Evolutionary conservation across 1,140 invertebrate genomes (phyloP).

Genomic region (Euwallacea similis): DNA sequence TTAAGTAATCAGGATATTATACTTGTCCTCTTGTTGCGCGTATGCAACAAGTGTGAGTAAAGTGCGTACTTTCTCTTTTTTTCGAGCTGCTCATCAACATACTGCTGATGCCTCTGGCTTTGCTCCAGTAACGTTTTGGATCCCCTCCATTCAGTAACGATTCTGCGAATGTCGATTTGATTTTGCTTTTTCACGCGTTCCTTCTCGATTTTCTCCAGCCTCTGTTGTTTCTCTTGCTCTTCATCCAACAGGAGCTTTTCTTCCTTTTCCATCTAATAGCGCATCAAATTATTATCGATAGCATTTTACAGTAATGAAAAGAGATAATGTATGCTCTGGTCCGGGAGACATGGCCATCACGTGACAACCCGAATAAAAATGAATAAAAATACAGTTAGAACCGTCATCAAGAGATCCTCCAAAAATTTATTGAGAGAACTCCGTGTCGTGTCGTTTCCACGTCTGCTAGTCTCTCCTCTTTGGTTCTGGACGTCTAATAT

Average conservation of each 20-base stretch:
- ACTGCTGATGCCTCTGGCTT: slow-evolving; percentile 14
- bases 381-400: too few relatives aligned
- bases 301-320: too few relatives aligned
- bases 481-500: too few relatives aligned
- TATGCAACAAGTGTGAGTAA: neutral
- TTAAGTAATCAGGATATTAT: neutral
- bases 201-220: slow-evolving; percentile 12
- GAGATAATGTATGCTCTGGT: neutral
- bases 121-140: slow-evolving; percentile 23
- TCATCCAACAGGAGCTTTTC: slow-evolving; percentile 35
- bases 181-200: slow-evolving; percentile 22
- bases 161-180: slow-evolving; percentile 22
- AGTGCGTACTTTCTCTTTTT: slow-evolving; percentile 22
- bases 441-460: too few relatives aligned
- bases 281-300: neutral
- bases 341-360: neutral
- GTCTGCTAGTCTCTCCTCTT: too few relatives aligned
- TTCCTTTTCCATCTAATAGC: slow-evolving; percentile 37
- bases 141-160: slow-evolving; percentile 28
- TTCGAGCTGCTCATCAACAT: slow-evolving; percentile 24
- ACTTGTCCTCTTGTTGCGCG: neutral
- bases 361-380: neutral
- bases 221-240: slow-evolving; percentile 9
- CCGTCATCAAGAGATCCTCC: too few relatives aligned
- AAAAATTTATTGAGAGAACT: too few relatives aligned